phyloP scores from a whole-genome alignment of 2,888 invertebrate species.

The Eumerus sabulonum region DNA sequence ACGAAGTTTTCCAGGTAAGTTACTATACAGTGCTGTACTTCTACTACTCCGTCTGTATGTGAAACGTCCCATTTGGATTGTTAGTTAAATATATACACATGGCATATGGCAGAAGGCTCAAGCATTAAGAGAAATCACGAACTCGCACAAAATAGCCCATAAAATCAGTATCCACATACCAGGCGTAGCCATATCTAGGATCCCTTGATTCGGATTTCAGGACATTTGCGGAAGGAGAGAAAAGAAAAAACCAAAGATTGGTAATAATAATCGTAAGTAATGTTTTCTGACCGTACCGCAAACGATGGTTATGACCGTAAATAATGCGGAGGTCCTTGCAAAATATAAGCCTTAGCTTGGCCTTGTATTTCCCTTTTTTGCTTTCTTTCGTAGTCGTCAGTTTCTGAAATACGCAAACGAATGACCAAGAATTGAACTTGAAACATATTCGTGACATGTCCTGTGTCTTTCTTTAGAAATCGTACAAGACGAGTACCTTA shows the following conservation, averaged over 20 bases:
- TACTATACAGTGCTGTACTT: slow-evolving; percentile 18
- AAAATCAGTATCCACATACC: slow-evolving; percentile 59
- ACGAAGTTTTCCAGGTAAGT: slow-evolving; percentile 49
- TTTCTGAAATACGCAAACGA: slow-evolving; percentile 11
- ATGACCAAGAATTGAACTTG: slow-evolving; percentile 43
- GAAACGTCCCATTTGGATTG: slow-evolving; percentile 8
- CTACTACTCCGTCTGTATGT: slow-evolving; percentile 12
- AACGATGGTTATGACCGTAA: slow-evolving; percentile 63
- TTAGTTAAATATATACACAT: not conserved
- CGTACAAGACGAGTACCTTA: slow-evolving; percentile 32
- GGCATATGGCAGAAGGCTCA: slow-evolving; percentile 29
- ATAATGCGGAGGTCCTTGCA: slow-evolving; percentile 45
- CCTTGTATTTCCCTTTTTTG: not conserved
- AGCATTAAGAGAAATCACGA: slow-evolving; percentile 63
- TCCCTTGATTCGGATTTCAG: slow-evolving; percentile 49
- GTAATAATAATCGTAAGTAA: slow-evolving; percentile 66
- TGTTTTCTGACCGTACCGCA: slow-evolving; percentile 60
- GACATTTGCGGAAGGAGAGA: slow-evolving; percentile 11
- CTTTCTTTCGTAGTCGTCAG: no score
- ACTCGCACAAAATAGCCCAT: slow-evolving; percentile 60
- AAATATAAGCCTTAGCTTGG: slow-evolving; percentile 19
- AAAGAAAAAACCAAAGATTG: slow-evolving; percentile 44
- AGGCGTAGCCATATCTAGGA: slow-evolving; percentile 49
- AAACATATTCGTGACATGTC: slow-evolving; percentile 36
- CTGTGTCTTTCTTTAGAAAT: slow-evolving; percentile 29